Evolutionary conservation across 2,888 invertebrate genomes (phyloP).

Genomic region (Galerucella pusilla): DNA sequence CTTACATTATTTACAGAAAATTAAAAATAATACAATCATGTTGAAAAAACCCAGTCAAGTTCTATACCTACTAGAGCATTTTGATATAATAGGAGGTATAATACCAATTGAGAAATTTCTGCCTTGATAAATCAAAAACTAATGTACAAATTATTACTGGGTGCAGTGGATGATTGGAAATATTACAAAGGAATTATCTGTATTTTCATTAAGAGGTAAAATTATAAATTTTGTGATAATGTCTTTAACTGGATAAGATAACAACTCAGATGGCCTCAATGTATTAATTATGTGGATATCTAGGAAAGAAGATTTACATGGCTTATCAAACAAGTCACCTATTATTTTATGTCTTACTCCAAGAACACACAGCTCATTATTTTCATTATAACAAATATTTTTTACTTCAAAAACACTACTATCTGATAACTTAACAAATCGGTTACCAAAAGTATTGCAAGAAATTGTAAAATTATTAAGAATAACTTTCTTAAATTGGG

Average conservation of each 20-base stretch:
- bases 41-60: conserved; percentile 11
- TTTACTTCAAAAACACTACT: conserved; percentile 35
- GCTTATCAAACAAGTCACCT: conserved; percentile 32
- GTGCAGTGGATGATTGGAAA: too few relatives aligned
- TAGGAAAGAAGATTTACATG: background rate
- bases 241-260: conserved; percentile 13
- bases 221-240: conserved; percentile 30
- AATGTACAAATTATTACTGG: too few relatives aligned
- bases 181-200: too few relatives aligned
- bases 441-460: conserved; percentile 35
- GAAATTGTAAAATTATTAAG: conserved; percentile 27
- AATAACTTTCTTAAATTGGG: conserved; percentile 37
- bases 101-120: conserved; percentile 28
- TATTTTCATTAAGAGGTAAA: conserved; percentile 30
- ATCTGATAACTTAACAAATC: conserved; percentile 35
- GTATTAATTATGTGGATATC: conserved; percentile 32
- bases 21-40: too few relatives aligned
- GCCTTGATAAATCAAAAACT: conserved; percentile 26
- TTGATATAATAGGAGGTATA: conserved; percentile 29
- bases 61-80: conserved; percentile 25
- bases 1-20: conserved; percentile 15
- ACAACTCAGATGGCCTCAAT: conserved; percentile 28
- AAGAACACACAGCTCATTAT: conserved; percentile 31
- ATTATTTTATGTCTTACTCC: conserved; percentile 32
- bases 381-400: conserved; percentile 34